Evolutionary conservation across 2,113 vertebrate species (phyloP).

Genomic region (Willisornis vidua): DNA sequence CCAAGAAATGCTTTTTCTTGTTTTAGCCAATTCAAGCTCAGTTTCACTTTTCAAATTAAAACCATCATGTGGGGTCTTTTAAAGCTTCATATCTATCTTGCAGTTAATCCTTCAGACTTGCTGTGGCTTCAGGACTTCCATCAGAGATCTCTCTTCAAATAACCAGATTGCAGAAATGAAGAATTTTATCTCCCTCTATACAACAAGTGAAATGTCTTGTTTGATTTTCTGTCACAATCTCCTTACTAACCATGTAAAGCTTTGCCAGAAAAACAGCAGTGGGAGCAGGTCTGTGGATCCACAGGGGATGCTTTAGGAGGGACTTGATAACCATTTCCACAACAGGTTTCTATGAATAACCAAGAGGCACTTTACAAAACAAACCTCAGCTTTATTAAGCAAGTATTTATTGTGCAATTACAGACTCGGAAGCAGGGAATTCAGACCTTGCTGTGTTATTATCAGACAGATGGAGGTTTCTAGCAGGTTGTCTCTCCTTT

Average conservation of each 20-base stretch:
- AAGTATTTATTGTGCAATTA: constrained; percentile 50
- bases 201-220: not conserved
- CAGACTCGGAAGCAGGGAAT: constrained; percentile 36
- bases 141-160: not conserved
- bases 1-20: not conserved
- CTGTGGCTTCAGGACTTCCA: not conserved
- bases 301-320: not conserved
- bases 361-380: constrained; percentile 55
- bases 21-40: not conserved
- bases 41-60: constrained; percentile 10
- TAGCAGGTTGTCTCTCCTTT: not conserved
- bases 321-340: not conserved
- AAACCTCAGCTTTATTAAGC: constrained; percentile 71
- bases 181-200: not conserved
- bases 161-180: not conserved
- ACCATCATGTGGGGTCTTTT: not conserved
- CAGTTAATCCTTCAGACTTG: not conserved
- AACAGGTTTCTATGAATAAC: constrained; percentile 25
- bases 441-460: not conserved
- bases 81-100: not conserved
- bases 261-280: not conserved
- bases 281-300: not conserved
- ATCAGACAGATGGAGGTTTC: not conserved
- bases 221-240: constrained; percentile 35
- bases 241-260: not conserved